Evolutionary conservation across 2,113 vertebrate genomes (phyloP), one percentile per base, ranked within the genome.

Genomic region (Corythornis madagascariensis): DNA sequence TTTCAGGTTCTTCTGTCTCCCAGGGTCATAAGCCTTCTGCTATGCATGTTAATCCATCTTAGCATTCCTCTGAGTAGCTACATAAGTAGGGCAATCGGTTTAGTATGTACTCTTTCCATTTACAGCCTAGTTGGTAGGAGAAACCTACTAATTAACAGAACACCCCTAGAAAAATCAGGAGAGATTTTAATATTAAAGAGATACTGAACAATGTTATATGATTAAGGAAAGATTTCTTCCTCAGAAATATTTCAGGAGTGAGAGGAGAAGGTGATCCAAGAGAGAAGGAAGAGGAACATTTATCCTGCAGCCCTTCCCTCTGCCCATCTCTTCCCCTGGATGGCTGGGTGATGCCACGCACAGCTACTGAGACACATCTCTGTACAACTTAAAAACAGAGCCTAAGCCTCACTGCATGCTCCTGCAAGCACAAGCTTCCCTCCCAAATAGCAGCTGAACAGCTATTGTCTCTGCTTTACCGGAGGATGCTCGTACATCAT

Each of bases 1-100:
- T 98, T 98, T 97, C 97, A 98, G 98, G 98, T 98, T 97, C 97
- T 94, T 53, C 97, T 97, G 97, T 98, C 97, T 98, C 97, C 96
- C 95, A 97, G 97, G 97, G 97, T 98, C 97, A 97, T 92, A 97
- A 98, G 97, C 97, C 96, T 97, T 97, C 97, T 97, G 97, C 96
- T 98, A 94, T 96, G 96, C 97, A 98, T 97, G 95, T 97, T 98
- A 98, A 98, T 98, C 97, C 96, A 96, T 97, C 80, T 95, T 94
- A 92, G 96, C 96, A 93, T 96, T 98, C 96, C 95, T 97, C 94
- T 11, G 96, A 97, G 97, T 90, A 96, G 93, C 97, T 97, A 92
- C 69, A 86, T 97, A 98, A 98, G 96, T 98, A 98, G 98, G 97
- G 95, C 97, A 97, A 97, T 97, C 33, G 22, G 95, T 95, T 98